phyloP scores from a whole-genome alignment of 2,888 invertebrate species.

The Polietes domitor region DNA sequence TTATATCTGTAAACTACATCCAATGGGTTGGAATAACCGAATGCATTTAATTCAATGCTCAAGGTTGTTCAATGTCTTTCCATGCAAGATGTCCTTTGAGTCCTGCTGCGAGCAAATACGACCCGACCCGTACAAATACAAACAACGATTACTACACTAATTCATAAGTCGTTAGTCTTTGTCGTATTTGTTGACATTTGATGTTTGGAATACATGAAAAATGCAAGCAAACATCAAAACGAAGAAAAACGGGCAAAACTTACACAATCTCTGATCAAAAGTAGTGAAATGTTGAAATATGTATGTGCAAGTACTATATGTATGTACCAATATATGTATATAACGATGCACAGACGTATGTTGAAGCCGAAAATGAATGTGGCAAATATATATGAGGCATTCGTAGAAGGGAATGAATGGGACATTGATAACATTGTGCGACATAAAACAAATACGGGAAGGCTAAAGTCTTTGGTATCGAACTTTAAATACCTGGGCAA shows the following conservation, averaged over 20 bases:
- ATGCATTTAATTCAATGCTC: constrained; percentile 26
- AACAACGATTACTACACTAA: constrained; percentile 70
- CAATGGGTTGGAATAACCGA: background rate
- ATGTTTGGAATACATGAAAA: constrained; percentile 66
- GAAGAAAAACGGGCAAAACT: constrained; percentile 19
- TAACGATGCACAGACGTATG: too few species aligned
- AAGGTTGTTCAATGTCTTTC: constrained; percentile 55
- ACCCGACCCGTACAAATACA: constrained; percentile 49
- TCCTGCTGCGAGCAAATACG: constrained; percentile 15
- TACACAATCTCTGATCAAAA: constrained; percentile 35
- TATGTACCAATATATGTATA: background rate
- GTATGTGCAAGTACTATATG: background rate
- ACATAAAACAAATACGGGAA: too few species aligned
- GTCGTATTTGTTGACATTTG: constrained; percentile 68
- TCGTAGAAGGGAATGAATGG: too few species aligned
- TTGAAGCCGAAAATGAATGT: constrained; percentile 50
- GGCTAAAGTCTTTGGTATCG: too few species aligned
- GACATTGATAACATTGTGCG: too few species aligned
- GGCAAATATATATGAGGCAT: constrained; percentile 21
- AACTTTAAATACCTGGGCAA: too few species aligned
- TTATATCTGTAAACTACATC: background rate
- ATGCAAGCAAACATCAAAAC: constrained; percentile 52
- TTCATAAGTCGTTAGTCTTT: constrained; percentile 71
- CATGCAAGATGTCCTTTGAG: constrained; percentile 33
- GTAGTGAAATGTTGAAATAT: constrained; percentile 43